phyloP scores from a whole-genome alignment of 2,113 vertebrate species.

The Ochotona princeps region DNA sequence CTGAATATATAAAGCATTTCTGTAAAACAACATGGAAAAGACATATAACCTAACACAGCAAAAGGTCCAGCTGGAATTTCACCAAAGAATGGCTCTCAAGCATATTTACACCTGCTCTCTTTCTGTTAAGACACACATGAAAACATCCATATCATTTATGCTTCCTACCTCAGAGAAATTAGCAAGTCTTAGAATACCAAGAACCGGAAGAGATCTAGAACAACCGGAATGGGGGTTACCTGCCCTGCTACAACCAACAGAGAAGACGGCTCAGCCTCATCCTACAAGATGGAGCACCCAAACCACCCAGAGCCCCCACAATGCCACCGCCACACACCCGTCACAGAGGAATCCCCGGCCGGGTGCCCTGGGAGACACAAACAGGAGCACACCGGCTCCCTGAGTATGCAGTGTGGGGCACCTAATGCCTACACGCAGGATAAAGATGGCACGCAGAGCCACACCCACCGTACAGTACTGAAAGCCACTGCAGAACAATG shows the following conservation, averaged over 20 bases:
- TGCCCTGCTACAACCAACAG: not conserved
- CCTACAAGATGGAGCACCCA: not conserved
- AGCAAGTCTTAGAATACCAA: not conserved
- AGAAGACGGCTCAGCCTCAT: not conserved
- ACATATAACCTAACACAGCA: not conserved
- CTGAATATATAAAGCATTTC: constrained; percentile 29
- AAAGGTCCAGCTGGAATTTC: constrained; percentile 5
- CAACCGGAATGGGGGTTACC: not conserved
- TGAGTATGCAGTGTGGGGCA: not conserved
- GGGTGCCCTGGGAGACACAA: not conserved
- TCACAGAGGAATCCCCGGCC: not conserved
- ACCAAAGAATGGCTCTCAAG: not conserved
- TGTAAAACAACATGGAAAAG: not conserved
- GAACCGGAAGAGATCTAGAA: not conserved
- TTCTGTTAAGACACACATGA: not conserved
- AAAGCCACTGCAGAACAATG: not conserved
- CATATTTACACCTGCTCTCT: not conserved
- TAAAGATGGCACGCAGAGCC: not conserved
- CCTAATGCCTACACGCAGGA: not conserved
- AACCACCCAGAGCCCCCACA: not conserved
- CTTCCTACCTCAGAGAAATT: not conserved
- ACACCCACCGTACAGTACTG: not conserved
- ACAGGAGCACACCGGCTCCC: accelerated
- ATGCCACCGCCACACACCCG: not conserved
- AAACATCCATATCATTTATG: not conserved